These are phyloP conservation scores for Aegithalos caudatus DNA, from an alignment of 2,113 vertebrate species.

Conservation along the genomic window DNA sequence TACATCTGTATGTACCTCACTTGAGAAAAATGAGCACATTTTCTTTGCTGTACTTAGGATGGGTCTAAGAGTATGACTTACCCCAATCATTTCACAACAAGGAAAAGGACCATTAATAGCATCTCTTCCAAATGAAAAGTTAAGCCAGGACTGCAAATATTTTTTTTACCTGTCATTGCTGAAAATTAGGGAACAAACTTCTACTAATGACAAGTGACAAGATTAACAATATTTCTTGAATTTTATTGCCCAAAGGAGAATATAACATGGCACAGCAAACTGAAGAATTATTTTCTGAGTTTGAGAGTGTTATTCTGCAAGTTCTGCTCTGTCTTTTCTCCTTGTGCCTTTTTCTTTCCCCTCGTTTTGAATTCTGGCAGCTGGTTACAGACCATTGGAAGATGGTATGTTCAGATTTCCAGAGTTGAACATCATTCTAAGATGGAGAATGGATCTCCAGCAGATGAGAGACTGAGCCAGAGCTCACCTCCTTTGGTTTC, in stretches of 20 bases:
- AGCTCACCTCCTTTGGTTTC: background rate
- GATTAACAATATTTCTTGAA: background rate
- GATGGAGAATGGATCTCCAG: background rate
- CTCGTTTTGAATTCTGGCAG: background rate
- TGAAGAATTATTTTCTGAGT: background rate
- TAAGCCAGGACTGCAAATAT: background rate
- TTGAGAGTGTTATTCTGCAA: background rate
- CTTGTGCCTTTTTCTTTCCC: background rate
- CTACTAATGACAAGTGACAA: background rate
- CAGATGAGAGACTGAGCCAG: background rate
- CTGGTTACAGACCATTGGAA: background rate
- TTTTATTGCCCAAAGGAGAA: background rate
- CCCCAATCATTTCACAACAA: background rate
- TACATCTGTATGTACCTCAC: background rate
- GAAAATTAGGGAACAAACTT: background rate
- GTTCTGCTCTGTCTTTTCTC: background rate
- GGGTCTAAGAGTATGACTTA: background rate
- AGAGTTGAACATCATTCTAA: background rate
- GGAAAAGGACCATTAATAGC: background rate
- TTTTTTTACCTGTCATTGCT: background rate
- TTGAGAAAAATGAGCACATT: background rate
- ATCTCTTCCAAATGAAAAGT: background rate
- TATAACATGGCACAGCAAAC: background rate
- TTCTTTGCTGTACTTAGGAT: background rate
- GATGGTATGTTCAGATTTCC: background rate